Conservation (phyloP, 2,797 vertebrate genomes). For the Phrynocephalus guinanensis region DNA sequence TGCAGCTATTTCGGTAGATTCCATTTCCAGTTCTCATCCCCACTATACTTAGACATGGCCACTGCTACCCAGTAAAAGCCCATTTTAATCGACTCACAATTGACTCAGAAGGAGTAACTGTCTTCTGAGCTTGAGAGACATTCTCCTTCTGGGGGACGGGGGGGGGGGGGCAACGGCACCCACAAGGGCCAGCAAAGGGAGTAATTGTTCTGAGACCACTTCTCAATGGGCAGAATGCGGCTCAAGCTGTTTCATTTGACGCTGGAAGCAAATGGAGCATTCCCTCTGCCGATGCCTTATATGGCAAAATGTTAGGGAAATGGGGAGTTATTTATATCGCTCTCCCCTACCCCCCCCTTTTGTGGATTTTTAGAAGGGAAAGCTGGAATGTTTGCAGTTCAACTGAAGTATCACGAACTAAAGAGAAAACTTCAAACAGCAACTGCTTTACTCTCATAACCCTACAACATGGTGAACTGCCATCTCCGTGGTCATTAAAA, state of each 20-base stretch:
- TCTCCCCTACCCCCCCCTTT: slow-evolving; percentile 38
- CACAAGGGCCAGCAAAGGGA: background rate
- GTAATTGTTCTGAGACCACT: background rate
- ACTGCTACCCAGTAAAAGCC: background rate
- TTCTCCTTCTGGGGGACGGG: background rate
- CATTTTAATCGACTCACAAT: background rate
- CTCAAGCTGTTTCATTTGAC: slow-evolving; percentile 43
- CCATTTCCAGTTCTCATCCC: background rate
- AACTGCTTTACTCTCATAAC: background rate
- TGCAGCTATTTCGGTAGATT: background rate
- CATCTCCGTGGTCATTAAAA: slow-evolving; percentile 13
- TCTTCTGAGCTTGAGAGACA: background rate
- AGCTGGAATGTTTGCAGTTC: slow-evolving; percentile 52
- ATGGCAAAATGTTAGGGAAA: slow-evolving; percentile 73
- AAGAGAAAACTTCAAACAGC: slow-evolving; percentile 39
- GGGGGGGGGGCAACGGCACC: background rate
- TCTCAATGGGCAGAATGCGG: background rate
- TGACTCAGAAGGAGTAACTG: background rate
- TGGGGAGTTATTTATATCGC: slow-evolving; percentile 71
- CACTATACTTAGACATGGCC: background rate
- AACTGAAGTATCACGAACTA: slow-evolving; percentile 51
- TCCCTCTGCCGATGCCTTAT: slow-evolving; percentile 64
- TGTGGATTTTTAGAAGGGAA: slow-evolving; percentile 61
- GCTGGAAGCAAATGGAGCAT: slow-evolving; percentile 60
- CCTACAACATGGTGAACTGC: background rate